Percentiles rank a stretch among this genome's conserved stretches.
These are phyloP conservation scores for Pantelozetes paolii DNA, from an alignment of 2,888 invertebrate species.

Conservation along the genomic window DNA sequence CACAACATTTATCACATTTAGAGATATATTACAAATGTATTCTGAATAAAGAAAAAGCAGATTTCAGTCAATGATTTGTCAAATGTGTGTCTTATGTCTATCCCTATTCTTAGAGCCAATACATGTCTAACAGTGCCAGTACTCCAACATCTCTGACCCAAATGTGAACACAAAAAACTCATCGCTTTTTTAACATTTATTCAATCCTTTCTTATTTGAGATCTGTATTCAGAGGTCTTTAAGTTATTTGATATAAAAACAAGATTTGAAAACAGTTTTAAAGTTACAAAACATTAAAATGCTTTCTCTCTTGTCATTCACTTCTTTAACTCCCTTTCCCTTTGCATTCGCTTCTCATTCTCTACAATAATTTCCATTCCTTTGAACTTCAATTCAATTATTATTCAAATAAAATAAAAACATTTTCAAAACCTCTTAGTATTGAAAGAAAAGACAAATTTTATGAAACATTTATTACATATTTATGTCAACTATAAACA, in stretches of 20 bases:
- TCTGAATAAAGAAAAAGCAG: not conserved
- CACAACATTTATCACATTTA: conserved; percentile 36
- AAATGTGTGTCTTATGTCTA: not conserved
- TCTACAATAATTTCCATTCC: not conserved
- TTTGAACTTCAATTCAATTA: not conserved
- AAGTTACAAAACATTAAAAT: too few species aligned
- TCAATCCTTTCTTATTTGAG: too few species aligned
- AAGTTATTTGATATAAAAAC: too few species aligned
- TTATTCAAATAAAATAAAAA: not conserved
- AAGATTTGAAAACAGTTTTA: too few species aligned
- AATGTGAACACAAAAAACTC: too few species aligned
- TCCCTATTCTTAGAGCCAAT: not conserved
- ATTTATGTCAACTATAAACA: not conserved
- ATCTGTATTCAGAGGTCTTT: too few species aligned
- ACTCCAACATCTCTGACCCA: not conserved
- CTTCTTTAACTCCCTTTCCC: not conserved
- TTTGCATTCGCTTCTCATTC: not conserved
- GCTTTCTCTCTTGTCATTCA: not conserved
- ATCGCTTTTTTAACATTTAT: too few species aligned
- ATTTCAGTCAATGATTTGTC: not conserved
- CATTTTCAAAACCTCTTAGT: too few species aligned
- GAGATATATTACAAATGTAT: not conserved
- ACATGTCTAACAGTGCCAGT: not conserved
- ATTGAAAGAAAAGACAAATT: not conserved
- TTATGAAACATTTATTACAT: not conserved